Percentiles rank a stretch among this genome's conserved stretches.
Evolutionary conservation across 1,140 invertebrate species (phyloP).

Genomic region (Heliconius congener): DNA sequence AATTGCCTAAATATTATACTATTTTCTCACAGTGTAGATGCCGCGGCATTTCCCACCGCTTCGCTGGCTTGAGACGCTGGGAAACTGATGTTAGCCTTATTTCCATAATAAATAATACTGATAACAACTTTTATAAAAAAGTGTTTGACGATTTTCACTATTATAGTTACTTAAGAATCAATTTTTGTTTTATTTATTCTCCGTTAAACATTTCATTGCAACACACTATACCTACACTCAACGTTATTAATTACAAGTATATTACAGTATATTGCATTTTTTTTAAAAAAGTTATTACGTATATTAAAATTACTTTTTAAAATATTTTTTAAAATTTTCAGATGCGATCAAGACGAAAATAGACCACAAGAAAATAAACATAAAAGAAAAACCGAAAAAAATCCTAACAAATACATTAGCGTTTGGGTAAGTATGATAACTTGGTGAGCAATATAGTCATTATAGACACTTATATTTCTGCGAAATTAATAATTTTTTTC

Average conservation of each 20-base stretch:
- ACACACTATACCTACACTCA: not conserved
- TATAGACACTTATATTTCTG: not conserved
- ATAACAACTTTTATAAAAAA: slow-evolving; percentile 36
- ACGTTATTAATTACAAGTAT: no score
- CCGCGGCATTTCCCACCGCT: slow-evolving; percentile 36
- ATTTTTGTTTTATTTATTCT: not conserved
- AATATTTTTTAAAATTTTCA: not conserved
- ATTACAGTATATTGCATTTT: not conserved
- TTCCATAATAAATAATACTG: slow-evolving; percentile 41
- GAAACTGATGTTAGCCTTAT: slow-evolving; percentile 40
- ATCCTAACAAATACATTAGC: not conserved
- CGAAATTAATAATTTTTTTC: no score
- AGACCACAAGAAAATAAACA: not conserved
- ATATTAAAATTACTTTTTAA: not conserved
- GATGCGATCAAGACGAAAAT: not conserved
- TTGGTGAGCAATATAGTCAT: not conserved
- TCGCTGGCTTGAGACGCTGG: slow-evolving; percentile 30
- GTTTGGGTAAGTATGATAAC: not conserved
- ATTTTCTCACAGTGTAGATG: slow-evolving; percentile 37
- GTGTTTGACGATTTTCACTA: slow-evolving; percentile 10
- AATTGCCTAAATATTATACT: slow-evolving; percentile 39
- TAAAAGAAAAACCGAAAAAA: not conserved
- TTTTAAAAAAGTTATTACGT: not conserved
- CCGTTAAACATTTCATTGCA: not conserved
- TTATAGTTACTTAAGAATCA: not conserved